Conservation (phyloP, 2,797 vertebrate genomes). For the Enteromius paludinosus region DNA sequence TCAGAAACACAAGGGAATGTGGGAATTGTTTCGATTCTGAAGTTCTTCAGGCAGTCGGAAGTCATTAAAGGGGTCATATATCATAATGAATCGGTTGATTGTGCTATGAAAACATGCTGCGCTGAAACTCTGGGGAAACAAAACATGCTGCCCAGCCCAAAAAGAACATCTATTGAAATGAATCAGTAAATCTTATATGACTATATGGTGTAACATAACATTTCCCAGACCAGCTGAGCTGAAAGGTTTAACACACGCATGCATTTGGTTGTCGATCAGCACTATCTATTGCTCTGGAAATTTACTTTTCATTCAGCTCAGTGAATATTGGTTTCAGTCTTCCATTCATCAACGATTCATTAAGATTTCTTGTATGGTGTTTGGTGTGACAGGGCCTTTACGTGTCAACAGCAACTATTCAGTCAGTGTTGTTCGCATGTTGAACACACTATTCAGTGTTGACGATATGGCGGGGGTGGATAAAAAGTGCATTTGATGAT, state of each 20-base stretch:
- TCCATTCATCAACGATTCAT: not conserved
- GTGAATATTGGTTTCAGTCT: not conserved
- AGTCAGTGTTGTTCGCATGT: conserved; percentile 10
- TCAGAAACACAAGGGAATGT: not conserved
- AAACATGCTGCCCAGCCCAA: not conserved
- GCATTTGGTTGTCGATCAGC: not conserved
- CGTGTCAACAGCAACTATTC: not conserved
- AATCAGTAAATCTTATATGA: not conserved
- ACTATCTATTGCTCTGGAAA: not conserved
- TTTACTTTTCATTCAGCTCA: not conserved
- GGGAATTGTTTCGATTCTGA: not conserved
- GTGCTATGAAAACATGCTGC: not conserved
- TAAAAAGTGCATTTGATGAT: not conserved
- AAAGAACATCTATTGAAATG: not conserved
- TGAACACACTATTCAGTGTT: conserved; percentile 9
- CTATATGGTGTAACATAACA: not conserved
- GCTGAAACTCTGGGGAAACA: not conserved
- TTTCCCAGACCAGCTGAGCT: not conserved
- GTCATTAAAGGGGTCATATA: not conserved
- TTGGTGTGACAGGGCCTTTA: not conserved
- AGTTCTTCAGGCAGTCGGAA: not conserved
- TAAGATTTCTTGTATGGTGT: not conserved
- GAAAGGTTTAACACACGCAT: not conserved
- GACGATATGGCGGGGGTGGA: no score
- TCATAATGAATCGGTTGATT: conserved; percentile 1